Base-by-base conservation (phyloP, 2,113 vertebrate species). In the Rhombomys opimus region DNA sequence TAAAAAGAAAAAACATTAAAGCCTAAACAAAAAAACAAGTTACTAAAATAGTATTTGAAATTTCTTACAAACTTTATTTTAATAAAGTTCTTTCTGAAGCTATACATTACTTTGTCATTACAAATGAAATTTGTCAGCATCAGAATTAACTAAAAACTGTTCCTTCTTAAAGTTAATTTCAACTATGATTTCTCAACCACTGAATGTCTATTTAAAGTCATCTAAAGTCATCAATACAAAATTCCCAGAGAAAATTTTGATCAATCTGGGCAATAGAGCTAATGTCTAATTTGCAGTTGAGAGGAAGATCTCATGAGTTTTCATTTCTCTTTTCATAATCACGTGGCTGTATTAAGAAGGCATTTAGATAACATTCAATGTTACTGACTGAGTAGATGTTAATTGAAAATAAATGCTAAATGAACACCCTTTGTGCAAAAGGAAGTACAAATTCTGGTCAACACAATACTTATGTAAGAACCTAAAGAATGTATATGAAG, bases 41-140 rank as follows among this genome's bases (percentile, higher is more conserved):
- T 46, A 65, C 7, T 63, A 63, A 13, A 85, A 63, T 81, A 72
- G 32, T 23, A 50, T 41, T 30, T 38, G 73, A 23, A 65, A 30
- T 20, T 22, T 89, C 57, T 87, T 18, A 75, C 73, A 94, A 80
- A 32, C 9, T 75, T 15, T 17, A 67, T 9, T 86, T 68, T n/a
- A 73, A 72, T 82, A 72, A 87, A 88, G 73, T 38, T 89, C 1
- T 72, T 96, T 88, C 13, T 91, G 57, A 95, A 63, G 25, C 84
- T 88, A 80, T 38, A 4, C 20, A 41, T 65, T 13, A 15, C 23
- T 94, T 92, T n/a, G 77, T 35, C 30, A n/a, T 30, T 89, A 75
- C 59, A 68, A 65, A 46, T 57, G 25, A 38, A 87, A 52, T 91
- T 50, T 68, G 18, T 4, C n/a, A 27, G 11, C 12, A 57, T 78